Conservation (phyloP, 1,140 invertebrate genomes). For the Archivesica marissinica region DNA sequence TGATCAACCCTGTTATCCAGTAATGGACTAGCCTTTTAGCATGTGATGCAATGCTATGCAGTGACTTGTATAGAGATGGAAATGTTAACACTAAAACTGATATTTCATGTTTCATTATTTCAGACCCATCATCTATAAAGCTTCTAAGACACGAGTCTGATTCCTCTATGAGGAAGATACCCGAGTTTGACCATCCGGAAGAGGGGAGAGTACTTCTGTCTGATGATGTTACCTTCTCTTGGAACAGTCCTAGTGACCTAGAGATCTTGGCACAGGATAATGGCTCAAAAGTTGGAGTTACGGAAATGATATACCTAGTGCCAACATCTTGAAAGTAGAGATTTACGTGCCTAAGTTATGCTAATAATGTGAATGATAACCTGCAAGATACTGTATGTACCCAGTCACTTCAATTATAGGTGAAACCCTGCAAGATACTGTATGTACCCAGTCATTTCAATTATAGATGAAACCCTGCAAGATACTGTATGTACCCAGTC, state of each 20-base stretch:
- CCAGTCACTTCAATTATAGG: too few relatives aligned
- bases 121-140: slow-evolving; percentile 16
- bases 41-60: too few relatives aligned
- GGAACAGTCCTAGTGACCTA: slow-evolving; percentile 37
- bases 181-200: slow-evolving; percentile 87
- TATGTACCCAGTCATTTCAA: too few relatives aligned
- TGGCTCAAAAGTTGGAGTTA: slow-evolving; percentile 30
- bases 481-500: too few relatives aligned
- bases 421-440: too few relatives aligned
- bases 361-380: not conserved
- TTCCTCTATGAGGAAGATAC: slow-evolving; percentile 90
- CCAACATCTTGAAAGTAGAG: slow-evolving; percentile 22
- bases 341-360: not conserved
- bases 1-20: too few relatives aligned
- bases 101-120: too few relatives aligned
- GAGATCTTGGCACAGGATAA: slow-evolving; percentile 40
- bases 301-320: slow-evolving; percentile 31
- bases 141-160: slow-evolving; percentile 86
- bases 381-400: too few relatives aligned
- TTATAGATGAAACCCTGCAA: too few relatives aligned
- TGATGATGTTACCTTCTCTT: slow-evolving; percentile 85
- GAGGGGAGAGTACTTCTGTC: slow-evolving; percentile 86
- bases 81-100: too few relatives aligned
- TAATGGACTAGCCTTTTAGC: too few relatives aligned
- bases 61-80: too few relatives aligned